A percentile compares a stretch with the other conserved stretches of the same genome.
Conservation (phyloP, 2,797 vertebrate species). For the Melanitta fusca region DNA sequence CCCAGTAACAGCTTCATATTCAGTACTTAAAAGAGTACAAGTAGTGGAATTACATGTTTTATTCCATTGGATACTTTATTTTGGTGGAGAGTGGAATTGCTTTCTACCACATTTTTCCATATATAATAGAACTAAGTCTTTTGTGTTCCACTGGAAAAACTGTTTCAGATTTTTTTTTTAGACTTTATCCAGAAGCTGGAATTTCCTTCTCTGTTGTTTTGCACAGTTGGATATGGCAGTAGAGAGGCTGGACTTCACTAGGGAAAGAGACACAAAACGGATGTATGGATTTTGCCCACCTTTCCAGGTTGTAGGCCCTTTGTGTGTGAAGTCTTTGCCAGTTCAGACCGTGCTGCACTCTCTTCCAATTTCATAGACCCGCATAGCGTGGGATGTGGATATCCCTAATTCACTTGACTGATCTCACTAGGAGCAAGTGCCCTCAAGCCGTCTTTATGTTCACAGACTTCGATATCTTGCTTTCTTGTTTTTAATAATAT, state of each 20-base stretch:
- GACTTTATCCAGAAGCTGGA: background rate
- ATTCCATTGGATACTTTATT: background rate
- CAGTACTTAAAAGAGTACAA: background rate
- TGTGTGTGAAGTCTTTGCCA: background rate
- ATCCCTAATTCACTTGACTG: background rate
- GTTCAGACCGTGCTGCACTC: background rate
- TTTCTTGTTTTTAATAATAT: background rate
- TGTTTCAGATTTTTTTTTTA: background rate
- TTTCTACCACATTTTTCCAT: constrained; percentile 15
- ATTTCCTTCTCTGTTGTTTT: constrained; percentile 36
- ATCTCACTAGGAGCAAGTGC: background rate
- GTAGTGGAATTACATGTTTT: background rate
- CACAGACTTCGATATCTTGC: background rate
- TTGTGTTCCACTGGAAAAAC: constrained; percentile 32
- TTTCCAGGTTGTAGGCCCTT: background rate
- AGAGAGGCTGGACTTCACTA: background rate
- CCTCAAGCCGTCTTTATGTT: background rate
- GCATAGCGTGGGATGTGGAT: background rate
- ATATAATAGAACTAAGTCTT: background rate
- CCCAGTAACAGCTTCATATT: background rate
- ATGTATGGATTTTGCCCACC: background rate
- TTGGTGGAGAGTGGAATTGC: background rate
- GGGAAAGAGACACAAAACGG: constrained; percentile 17
- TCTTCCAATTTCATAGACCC: background rate
- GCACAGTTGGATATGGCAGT: constrained; percentile 3